Conservation (phyloP, 2,113 vertebrate genomes). For the Zosterops pallidus region DNA sequence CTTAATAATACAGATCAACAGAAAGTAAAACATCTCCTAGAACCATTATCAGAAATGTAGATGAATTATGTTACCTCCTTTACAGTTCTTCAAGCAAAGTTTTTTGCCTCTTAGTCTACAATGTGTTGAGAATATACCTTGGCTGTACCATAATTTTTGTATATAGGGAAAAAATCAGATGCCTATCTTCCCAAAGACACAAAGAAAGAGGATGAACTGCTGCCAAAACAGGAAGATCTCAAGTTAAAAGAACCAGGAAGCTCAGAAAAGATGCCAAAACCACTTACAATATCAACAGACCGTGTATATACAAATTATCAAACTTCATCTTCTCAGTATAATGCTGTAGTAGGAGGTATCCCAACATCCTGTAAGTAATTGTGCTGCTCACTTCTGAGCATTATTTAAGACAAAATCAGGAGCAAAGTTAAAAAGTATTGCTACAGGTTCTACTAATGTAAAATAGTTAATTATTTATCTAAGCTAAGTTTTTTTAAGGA, state of each 20-base stretch:
- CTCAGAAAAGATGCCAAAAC: constrained; percentile 68
- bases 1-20: neutral
- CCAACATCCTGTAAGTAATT: constrained; percentile 70
- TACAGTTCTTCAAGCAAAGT: neutral
- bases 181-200: neutral
- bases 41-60: neutral
- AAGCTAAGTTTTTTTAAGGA: neutral
- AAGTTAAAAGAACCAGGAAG: constrained; percentile 68
- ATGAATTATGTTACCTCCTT: neutral
- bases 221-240: constrained; percentile 73
- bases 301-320: constrained; percentile 62
- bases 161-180: constrained; percentile 47
- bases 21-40: neutral
- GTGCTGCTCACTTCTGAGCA: neutral
- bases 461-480: neutral
- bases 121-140: neutral
- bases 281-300: constrained; percentile 49
- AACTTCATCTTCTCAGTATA: constrained; percentile 80
- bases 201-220: neutral
- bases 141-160: neutral
- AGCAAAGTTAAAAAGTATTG: neutral
- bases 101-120: neutral
- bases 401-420: neutral
- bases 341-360: constrained; percentile 52
- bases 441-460: neutral